Evolutionary conservation across 2,797 vertebrate species (phyloP).

Genomic region (Melopsittacus undulatus): DNA sequence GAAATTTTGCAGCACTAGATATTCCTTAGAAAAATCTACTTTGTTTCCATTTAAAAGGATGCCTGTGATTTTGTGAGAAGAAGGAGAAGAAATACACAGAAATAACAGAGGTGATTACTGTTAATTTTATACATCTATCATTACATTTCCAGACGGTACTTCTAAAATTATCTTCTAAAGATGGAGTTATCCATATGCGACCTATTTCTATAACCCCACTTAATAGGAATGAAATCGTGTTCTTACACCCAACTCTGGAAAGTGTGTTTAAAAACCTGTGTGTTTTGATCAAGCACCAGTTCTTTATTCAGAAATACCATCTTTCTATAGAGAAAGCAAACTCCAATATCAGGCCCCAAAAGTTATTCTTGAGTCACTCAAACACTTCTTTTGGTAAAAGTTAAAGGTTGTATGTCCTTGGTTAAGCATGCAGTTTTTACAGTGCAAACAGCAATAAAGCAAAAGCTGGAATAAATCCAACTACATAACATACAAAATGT

Average conservation of each 20-base stretch:
- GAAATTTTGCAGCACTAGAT: background rate
- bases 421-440: constrained; percentile 33
- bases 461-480: constrained; percentile 37
- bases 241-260: background rate
- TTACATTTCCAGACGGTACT: background rate
- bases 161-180: background rate
- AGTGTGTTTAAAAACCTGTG: background rate
- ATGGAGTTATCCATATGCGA: background rate
- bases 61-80: background rate
- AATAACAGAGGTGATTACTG: background rate
- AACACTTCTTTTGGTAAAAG: background rate
- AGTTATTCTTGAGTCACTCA: background rate
- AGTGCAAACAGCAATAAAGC: constrained; percentile 30
- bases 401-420: background rate
- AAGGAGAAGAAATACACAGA: background rate
- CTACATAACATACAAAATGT: background rate
- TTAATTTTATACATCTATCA: background rate
- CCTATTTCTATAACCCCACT: background rate
- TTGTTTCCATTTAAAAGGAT: background rate
- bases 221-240: background rate
- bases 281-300: background rate
- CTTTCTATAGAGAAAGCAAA: background rate
- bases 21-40: background rate
- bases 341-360: background rate
- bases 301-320: background rate